Base-by-base conservation (phyloP, 2,113 vertebrate species). In the Chaetodon trifascialis region DNA sequence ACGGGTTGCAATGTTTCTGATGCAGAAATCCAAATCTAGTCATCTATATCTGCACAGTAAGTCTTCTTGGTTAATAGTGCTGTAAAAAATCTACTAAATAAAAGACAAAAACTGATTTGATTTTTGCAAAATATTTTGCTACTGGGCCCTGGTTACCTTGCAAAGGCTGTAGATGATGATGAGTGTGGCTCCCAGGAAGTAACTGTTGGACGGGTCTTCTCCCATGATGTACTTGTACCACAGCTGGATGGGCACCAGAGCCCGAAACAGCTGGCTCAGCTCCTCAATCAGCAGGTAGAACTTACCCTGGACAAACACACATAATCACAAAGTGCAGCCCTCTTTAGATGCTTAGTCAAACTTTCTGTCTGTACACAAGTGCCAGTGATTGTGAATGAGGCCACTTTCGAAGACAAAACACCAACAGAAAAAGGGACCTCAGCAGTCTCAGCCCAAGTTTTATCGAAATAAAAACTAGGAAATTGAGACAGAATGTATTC, bases 151-250 rank as follows among this genome's bases (percentile, higher is more conserved):
- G 34, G 14, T 93, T 77, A 96, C 98, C 97, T 99, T 99, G 94
- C 98, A 99, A 76, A 99, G 96, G 83, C 97, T 98, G 88, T 99
- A 99, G 82, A 99, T 95, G 60, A 99, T 96, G 79, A 99, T 98
- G 9, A 99, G 96, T 34, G 95, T 90, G 0, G 97, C 97, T 7
- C 98, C 97, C 21, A 99, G 95, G 93, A 99, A 96, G 94, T 99
- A 99, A 90, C 97, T 97, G 92, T 94, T 96, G 66, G 98, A 97
- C 0, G 98, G 95, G 74, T 99, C 97, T 0, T 98, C 97, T 3
- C 97, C 97, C 96, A 99, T 97, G 93, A 99, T 99, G 95, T 99
- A 99, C 79, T 98, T 98, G 85, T 98, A 99, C 98, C 98, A 99
- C 72, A 99, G 93, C 96, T 99, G 98, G 95, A 99, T 97, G 87